A percentile compares a stretch with the other conserved stretches of the same genome.
phyloP scores from a whole-genome alignment of 2,797 vertebrate species.

The Cuculus canorus region DNA sequence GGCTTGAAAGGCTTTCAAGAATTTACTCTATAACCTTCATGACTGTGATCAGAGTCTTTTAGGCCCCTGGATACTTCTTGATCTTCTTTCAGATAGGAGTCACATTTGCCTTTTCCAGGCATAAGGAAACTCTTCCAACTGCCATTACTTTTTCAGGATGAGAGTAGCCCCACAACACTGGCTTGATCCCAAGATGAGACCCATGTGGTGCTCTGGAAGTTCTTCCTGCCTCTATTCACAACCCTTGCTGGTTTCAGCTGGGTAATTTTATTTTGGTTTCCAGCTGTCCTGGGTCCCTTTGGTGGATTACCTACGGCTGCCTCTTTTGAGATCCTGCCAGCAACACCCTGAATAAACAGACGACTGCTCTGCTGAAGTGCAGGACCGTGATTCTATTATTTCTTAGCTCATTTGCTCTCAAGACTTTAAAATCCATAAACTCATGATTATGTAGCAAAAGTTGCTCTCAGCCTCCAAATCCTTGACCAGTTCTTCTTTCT shows the following conservation, averaged over 20 bases:
- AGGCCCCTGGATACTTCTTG: not conserved
- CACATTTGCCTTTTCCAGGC: not conserved
- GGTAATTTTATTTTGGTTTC: not conserved
- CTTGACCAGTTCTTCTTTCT: not conserved
- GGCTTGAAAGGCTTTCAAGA: not conserved
- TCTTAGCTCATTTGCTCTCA: not conserved
- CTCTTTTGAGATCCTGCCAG: not conserved
- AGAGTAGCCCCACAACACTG: not conserved
- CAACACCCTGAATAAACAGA: not conserved
- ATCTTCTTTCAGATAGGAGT: not conserved
- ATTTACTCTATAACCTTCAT: not conserved
- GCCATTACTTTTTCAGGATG: not conserved
- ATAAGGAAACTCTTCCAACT: not conserved
- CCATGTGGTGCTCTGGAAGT: not conserved
- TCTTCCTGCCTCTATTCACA: not conserved
- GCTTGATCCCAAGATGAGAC: not conserved
- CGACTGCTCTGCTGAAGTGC: not conserved
- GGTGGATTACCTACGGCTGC: not conserved
- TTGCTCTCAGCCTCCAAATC: not conserved
- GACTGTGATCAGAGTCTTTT: not conserved
- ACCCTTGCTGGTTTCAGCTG: not conserved
- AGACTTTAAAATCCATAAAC: not conserved
- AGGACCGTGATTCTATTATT: not conserved
- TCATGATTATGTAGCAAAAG: not conserved
- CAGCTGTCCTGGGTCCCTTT: not conserved